phyloP scores from a whole-genome alignment of 2,797 vertebrate genomes.

The Eulemur coronatus region DNA sequence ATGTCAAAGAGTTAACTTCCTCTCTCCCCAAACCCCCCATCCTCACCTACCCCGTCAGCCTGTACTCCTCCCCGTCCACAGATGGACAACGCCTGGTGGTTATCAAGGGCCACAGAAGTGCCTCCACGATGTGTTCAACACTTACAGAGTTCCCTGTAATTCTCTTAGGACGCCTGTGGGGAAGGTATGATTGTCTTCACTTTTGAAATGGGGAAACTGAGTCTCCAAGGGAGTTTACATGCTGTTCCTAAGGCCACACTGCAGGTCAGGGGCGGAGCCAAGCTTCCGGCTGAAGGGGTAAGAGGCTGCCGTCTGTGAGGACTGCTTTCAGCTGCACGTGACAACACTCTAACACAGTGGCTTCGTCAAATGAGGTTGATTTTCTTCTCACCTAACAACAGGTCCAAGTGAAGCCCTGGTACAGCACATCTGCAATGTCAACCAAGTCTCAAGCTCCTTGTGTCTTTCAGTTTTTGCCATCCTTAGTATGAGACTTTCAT shows the following conservation, averaged over 20 bases:
- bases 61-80: no score
- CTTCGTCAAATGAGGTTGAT: not conserved
- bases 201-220: not conserved
- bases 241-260: not conserved
- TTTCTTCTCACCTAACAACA: not conserved
- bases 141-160: not conserved
- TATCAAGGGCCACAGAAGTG: no score
- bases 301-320: no score
- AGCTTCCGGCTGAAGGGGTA: accelerated
- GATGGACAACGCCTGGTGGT: not conserved
- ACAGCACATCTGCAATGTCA: accelerated
- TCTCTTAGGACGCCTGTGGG: not conserved
- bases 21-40: not conserved
- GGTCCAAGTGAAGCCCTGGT: not conserved
- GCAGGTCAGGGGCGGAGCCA: not conserved
- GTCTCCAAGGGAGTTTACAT: not conserved
- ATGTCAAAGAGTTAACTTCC: not conserved
- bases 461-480: not conserved
- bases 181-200: not conserved
- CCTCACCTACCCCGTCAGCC: not conserved
- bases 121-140: not conserved
- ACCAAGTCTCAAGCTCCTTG: not conserved
- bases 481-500: not conserved
- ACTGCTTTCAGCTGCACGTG: accelerated
- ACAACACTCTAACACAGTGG: not conserved